phyloP scores from a whole-genome alignment of 92 coral and sea anemone species.

The Porites cylindrica region DNA sequence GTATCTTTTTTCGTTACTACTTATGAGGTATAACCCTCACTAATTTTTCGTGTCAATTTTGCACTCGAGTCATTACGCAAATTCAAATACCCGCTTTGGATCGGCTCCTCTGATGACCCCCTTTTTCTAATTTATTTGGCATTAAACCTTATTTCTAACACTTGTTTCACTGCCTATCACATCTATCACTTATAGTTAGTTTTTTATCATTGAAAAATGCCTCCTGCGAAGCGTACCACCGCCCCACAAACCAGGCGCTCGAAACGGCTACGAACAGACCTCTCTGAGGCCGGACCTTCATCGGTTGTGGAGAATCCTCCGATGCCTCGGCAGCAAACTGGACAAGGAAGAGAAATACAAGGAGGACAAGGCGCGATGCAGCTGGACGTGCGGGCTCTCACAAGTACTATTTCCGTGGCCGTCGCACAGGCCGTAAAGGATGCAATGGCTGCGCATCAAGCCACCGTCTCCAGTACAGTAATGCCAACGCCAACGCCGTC shows the following conservation, averaged over 20 bases:
- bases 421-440: not conserved
- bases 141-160: not conserved
- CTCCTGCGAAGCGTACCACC: conserved; percentile 5
- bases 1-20: not conserved
- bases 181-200: not conserved
- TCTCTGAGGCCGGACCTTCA: not conserved
- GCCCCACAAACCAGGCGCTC: not conserved
- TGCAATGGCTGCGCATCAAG: not conserved
- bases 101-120: no score
- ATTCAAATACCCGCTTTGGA: no score
- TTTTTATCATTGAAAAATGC: conserved; percentile 11
- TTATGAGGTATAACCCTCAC: not conserved
- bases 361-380: conserved; percentile 3
- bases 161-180: not conserved
- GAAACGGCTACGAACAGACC: not conserved
- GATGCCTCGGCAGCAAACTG: not conserved
- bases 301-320: not conserved
- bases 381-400: not conserved
- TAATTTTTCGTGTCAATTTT: not conserved
- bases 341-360: no score
- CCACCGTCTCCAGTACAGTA: no score
- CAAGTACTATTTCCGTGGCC: not conserved
- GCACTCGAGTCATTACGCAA: no score
- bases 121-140: no score
- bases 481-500: not conserved